Evolutionary conservation across 2,888 invertebrate species (phyloP), one percentile per base, ranked within the genome.

Genomic region (Rhodophaea formosa): DNA sequence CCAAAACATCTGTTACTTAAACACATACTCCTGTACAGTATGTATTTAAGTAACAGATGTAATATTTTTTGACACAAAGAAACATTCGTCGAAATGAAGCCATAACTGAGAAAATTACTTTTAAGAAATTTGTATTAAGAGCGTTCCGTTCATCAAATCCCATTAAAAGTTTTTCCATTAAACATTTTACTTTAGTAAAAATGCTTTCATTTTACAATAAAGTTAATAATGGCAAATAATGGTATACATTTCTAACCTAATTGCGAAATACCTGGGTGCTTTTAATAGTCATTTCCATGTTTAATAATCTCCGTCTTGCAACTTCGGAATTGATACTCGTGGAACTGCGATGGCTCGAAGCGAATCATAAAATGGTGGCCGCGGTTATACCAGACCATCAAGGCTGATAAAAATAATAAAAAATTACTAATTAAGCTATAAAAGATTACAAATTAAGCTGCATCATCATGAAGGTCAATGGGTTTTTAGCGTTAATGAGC

Each of bases 111-210:
- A 74, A 79, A 77, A 78, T 78, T 76, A 69, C 75, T 74, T 75
- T 79, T 74, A 77, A 77, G 77, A 80, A 80, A 78, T 82, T 81
- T 79, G 75, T 81, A 78, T 79, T 70, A 77, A 75, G 72, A 78
- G 72, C 79, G 80, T 83, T 84, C 73, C 83, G 79, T 84, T 81
- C 80, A 83, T 87, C 82, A 83, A 85, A 88, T 83, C 78, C 80
- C 75, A 88, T 88, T 88, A 86, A 86, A 89, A 89, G 83, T 89
- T 88, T 87, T 86, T 84, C 86, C 85, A 88, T 89, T 87, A 84
- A 85, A 86, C 79, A 82, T 82, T 80, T 74, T 77, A 77, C 79
- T 81, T 80, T 77, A 76, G 75, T 80, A 84, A 84, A 84, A 86
- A 80, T 74, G 71, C 76, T 80, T 81, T 81, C 71, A 80, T 80